Base-by-base conservation (phyloP, 2,888 invertebrate genomes). In the Andrena flavipes region DNA sequence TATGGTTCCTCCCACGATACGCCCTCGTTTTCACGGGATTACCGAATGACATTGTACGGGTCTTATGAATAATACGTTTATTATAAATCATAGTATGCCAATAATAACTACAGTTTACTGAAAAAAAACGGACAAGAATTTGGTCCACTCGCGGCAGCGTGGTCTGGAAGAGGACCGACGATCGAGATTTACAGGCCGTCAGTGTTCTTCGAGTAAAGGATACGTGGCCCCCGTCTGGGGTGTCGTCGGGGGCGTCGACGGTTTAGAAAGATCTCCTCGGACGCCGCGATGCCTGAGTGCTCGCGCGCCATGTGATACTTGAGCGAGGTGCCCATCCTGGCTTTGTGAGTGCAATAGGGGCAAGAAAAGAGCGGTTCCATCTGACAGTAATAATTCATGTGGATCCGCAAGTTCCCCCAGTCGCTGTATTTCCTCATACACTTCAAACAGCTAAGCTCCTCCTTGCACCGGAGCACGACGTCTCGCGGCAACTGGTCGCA, bases 351-450 rank as follows among this genome's bases (percentile, higher is more conserved):
- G 80, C 92, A 92, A 71, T 84, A 89, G 0, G 90, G 91, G 75
- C 92, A 92, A 6, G 89, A 87, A 77, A 85, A 80, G 79, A 88
- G 87, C 23, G 89, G 90, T 67, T 91, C 90, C 87, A 91, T 87
- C 73, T 91, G 90, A 78, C 92, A 92, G 83, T 91, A 91, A 83
- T 85, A 92, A 72, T 91, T 92, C 92, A 92, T 91, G 82, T 92
- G 91, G 56, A 90, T 92, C 80, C 87, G 86, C 56, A 92, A 79
- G 35, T 90, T 91, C 59, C 90, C 85, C 92, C 91, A 92, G 72
- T 91, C 89, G 82, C 92, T 90, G 84, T 90, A 92, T 49, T 49
- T 81, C 69, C 87, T 83, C 4, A 71, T 70, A 73, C 93, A 92
- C 76, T 92, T 92, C 62, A 92, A 63, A 75, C 92, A 92, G 8